Evolutionary conservation across 2,113 vertebrate species (phyloP).

Genomic region (Neogale vison): DNA sequence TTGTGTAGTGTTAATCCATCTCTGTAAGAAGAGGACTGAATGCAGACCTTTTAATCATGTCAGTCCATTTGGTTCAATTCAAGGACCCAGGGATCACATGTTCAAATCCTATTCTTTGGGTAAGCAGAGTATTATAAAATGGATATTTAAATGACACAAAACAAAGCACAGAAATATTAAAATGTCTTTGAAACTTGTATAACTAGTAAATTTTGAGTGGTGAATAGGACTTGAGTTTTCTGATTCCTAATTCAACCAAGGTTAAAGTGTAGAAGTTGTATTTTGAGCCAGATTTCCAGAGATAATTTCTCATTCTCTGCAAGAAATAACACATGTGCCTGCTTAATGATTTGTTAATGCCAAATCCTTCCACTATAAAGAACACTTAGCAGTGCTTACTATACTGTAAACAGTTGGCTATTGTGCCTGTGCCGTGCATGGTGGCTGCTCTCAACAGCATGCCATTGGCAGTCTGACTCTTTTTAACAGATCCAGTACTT

Average conservation of each 20-base stretch:
- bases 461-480: background rate
- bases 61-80: background rate
- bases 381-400: background rate
- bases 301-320: conserved; percentile 19
- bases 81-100: background rate
- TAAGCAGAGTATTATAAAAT: background rate
- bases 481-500: background rate
- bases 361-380: background rate
- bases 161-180: background rate
- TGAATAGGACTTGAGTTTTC: background rate
- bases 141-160: background rate
- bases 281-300: background rate
- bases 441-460: background rate
- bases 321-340: conserved; percentile 27
- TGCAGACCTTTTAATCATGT: background rate
- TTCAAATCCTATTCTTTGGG: background rate
- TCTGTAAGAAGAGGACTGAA: background rate
- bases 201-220: background rate
- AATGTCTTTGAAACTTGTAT: background rate
- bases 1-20: background rate
- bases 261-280: background rate
- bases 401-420: background rate
- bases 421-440: background rate
- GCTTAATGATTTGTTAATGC: conserved; percentile 48
- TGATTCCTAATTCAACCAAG: background rate